phyloP scores from a whole-genome alignment of 2,888 invertebrate genomes.

The Ryuthela nishihirai region DNA sequence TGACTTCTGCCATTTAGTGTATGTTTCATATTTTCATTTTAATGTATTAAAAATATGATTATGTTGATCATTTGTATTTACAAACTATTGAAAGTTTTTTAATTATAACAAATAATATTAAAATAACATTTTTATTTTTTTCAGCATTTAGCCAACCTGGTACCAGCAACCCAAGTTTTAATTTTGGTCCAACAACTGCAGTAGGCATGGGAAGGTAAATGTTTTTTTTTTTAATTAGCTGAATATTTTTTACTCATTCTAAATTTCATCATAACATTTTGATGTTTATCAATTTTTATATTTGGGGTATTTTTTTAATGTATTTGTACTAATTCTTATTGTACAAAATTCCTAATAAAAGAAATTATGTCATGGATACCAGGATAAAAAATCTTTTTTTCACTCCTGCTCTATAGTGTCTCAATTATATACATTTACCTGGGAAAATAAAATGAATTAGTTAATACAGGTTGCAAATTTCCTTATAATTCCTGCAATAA shows the following conservation, averaged over 20 bases:
- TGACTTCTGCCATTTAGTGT: too few species aligned
- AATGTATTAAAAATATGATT: not conserved
- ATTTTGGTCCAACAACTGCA: conserved; percentile 38
- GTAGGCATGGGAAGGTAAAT: conserved; percentile 9
- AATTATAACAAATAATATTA: not conserved
- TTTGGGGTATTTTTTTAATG: not conserved
- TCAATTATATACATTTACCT: too few species aligned
- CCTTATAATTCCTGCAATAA: too few species aligned
- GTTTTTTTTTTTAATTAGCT: conserved; percentile 1
- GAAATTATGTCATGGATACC: too few species aligned
- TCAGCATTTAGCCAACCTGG: conserved; percentile 43
- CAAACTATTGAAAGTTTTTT: not conserved
- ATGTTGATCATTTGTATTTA: not conserved
- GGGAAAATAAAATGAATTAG: too few species aligned
- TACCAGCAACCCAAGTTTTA: conserved; percentile 32
- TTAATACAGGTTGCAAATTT: too few species aligned
- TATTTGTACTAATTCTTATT: not conserved
- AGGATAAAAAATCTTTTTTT: too few species aligned
- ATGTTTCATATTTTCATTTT: not conserved
- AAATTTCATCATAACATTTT: not conserved
- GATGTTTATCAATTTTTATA: not conserved
- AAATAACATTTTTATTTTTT: not conserved
- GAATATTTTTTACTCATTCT: not conserved
- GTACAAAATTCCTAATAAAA: too few species aligned
- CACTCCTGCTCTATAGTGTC: too few species aligned